Percentiles rank a stretch among this genome's conserved stretches.
Conservation (phyloP, 1,140 invertebrate genomes). For the Ridgeia piscesae region DNA sequence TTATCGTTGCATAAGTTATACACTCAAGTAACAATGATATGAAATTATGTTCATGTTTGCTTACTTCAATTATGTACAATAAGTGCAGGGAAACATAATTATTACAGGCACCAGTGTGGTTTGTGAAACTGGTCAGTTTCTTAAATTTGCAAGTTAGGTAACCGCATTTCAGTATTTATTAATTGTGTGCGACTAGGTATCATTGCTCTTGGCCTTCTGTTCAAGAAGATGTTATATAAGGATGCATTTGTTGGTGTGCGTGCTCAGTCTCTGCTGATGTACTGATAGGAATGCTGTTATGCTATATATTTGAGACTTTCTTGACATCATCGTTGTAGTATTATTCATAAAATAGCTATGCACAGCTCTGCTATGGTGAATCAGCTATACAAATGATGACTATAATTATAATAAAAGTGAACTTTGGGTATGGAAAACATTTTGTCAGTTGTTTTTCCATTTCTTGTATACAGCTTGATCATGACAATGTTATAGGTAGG, state of each 20-base stretch:
- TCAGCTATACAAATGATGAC: neutral
- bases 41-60: neutral
- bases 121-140: neutral
- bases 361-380: neutral
- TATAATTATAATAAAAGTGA: neutral
- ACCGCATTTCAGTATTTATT: neutral
- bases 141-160: neutral
- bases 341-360: neutral
- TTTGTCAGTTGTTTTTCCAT: neutral
- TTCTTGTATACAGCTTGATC: no score
- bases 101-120: neutral
- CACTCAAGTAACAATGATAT: neutral
- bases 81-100: constrained; percentile 1
- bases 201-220: neutral
- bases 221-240: neutral
- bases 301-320: neutral
- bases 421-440: neutral
- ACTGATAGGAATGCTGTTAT: neutral
- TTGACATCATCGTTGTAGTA: neutral
- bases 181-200: neutral
- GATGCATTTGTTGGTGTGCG: neutral
- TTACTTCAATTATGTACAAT: neutral
- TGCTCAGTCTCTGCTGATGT: neutral
- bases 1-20: neutral
- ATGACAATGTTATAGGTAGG: no score